Percentiles rank a stretch among this genome's conserved stretches.
phyloP scores from a whole-genome alignment of 1,140 invertebrate species.

The Agrypnia vestita region DNA sequence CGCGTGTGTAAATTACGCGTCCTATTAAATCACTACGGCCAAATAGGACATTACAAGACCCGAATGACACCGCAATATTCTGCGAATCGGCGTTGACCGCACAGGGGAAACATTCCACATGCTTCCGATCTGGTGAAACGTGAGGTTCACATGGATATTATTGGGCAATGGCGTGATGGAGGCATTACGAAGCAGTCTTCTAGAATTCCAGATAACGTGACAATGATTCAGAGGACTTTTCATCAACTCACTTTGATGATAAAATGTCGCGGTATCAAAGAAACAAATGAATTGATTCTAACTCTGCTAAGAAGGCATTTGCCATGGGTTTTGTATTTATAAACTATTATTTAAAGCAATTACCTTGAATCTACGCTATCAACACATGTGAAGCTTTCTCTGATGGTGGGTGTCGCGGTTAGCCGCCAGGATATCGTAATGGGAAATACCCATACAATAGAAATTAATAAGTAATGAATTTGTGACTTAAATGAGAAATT shows the following conservation, averaged over 20 bases:
- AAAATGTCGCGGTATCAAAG: no score
- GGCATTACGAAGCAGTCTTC: neutral
- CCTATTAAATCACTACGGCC: constrained; percentile 22
- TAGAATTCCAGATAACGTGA: constrained; percentile 14
- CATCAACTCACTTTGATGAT: neutral
- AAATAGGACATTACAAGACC: constrained; percentile 27
- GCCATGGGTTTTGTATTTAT: no score
- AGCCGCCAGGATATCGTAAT: no score
- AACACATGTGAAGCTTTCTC: no score
- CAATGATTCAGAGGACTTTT: constrained; percentile 22
- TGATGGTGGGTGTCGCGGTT: no score
- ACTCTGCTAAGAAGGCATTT: no score
- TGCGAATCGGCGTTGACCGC: constrained; percentile 47
- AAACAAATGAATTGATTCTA: constrained; percentile 10
- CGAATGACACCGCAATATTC: constrained; percentile 39
- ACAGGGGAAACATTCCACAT: constrained; percentile 56
- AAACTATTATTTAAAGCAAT: no score
- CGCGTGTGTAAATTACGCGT: neutral
- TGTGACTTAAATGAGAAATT: no score
- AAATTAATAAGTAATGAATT: no score
- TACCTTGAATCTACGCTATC: no score
- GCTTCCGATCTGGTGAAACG: constrained; percentile 52
- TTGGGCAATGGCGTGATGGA: constrained; percentile 18
- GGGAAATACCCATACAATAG: no score
- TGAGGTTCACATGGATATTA: constrained; percentile 5